These are phyloP conservation scores for Melanotus villosus DNA, from an alignment of 2,888 invertebrate species.

Conservation along the genomic window DNA sequence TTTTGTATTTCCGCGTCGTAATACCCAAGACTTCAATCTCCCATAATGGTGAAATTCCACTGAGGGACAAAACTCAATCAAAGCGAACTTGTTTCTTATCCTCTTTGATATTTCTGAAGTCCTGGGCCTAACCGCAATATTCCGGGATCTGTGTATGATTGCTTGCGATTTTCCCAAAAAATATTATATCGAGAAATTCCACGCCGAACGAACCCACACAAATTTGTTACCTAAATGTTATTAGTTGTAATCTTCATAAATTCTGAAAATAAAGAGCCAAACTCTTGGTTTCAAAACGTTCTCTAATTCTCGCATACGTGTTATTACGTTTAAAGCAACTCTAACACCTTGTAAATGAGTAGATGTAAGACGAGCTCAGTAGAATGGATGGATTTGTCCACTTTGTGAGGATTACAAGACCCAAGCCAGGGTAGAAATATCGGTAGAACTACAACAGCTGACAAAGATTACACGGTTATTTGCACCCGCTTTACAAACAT, in stretches of 20 bases:
- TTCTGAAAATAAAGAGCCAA: no score
- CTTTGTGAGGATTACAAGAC: slow-evolving; percentile 12
- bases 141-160: slow-evolving; percentile 20
- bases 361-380: slow-evolving; percentile 10
- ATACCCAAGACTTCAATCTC: slow-evolving; percentile 15
- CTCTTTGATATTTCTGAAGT: slow-evolving; percentile 23
- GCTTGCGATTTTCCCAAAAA: slow-evolving; percentile 4
- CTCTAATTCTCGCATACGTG: no score
- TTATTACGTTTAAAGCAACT: no score
- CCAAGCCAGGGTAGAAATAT: slow-evolving; percentile 9
- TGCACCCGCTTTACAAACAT: slow-evolving; percentile 2
- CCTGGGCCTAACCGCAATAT: slow-evolving; percentile 14
- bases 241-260: neutral
- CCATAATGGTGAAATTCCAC: slow-evolving; percentile 19
- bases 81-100: slow-evolving; percentile 23
- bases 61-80: slow-evolving; percentile 29
- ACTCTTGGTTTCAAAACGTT: no score
- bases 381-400: slow-evolving; percentile 20
- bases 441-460: slow-evolving; percentile 12
- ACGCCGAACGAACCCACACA: neutral
- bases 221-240: neutral
- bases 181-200: neutral
- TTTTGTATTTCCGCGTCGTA: slow-evolving; percentile 6
- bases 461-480: slow-evolving; percentile 21
- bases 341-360: slow-evolving; percentile 9